These are phyloP conservation scores for Machaerirhynchus nigripectus DNA, from an alignment of 2,113 vertebrate genomes.

Conservation along the genomic window DNA sequence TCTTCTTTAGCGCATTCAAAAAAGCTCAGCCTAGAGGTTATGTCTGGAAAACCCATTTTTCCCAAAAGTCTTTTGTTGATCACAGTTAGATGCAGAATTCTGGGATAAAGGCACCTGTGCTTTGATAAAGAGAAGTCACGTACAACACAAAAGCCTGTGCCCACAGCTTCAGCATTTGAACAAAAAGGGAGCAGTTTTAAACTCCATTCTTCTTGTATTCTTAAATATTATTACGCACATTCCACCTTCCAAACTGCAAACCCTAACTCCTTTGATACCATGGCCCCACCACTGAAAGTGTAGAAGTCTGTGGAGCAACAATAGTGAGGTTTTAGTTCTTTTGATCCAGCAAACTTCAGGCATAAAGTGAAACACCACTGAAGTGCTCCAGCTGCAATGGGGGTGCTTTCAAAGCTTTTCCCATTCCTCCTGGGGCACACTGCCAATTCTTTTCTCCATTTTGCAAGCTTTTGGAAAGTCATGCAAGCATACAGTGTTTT, in stretches of 20 bases:
- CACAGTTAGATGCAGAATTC: background rate
- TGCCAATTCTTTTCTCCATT: background rate
- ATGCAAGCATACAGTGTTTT: background rate
- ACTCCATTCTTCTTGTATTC: background rate
- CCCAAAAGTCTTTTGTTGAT: background rate
- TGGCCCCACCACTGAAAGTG: background rate
- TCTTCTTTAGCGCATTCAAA: background rate
- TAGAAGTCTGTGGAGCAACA: background rate
- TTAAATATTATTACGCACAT: background rate
- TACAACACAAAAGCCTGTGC: background rate
- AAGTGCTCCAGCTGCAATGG: background rate
- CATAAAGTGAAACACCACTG: background rate
- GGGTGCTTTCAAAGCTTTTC: background rate
- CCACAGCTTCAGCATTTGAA: background rate
- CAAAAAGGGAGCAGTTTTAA: background rate
- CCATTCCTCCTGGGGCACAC: background rate
- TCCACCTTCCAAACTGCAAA: background rate
- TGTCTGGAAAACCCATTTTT: background rate
- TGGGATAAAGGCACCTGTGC: background rate
- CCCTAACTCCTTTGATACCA: background rate
- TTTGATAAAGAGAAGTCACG: background rate
- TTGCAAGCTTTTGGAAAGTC: background rate
- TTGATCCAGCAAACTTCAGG: background rate
- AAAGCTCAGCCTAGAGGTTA: background rate
- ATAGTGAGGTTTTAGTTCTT: background rate